Evolutionary conservation across 2,797 vertebrate genomes (phyloP).

Genomic region (Xiphophorus birchmanni): DNA sequence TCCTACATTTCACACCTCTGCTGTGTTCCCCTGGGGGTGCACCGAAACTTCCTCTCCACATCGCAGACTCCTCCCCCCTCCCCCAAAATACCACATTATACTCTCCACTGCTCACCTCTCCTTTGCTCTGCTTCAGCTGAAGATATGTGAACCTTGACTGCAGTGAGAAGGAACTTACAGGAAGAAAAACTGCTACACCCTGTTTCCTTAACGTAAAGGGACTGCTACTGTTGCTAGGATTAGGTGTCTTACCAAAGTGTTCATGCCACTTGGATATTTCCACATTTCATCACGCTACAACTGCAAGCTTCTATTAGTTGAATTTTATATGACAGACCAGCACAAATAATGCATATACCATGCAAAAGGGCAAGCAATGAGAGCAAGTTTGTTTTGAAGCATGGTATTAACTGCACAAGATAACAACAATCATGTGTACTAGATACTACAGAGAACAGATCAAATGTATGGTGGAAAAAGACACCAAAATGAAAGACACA

Average conservation of each 20-base stretch:
- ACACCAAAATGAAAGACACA: constrained; percentile 21
- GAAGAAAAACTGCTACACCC: constrained; percentile 31
- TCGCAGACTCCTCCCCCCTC: constrained; percentile 42
- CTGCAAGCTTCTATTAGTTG: not conserved
- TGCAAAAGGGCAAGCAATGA: not conserved
- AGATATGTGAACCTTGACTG: constrained; percentile 61
- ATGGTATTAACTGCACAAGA: not conserved
- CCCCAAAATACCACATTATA: constrained; percentile 45
- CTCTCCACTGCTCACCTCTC: constrained; percentile 48
- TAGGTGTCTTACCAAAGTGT: not conserved
- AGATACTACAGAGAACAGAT: constrained; percentile 2
- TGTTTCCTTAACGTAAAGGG: constrained; percentile 32
- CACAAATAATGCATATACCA: not conserved
- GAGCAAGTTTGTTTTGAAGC: not conserved
- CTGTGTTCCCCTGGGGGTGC: constrained; percentile 56
- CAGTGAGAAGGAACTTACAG: constrained; percentile 43
- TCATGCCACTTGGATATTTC: not conserved
- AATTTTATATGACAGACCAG: not conserved
- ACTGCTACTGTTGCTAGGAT: constrained; percentile 20
- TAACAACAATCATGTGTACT: not conserved
- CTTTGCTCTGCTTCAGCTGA: constrained; percentile 40
- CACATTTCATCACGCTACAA: not conserved
- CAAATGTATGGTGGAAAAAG: constrained; percentile 18
- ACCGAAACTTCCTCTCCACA: constrained; percentile 59
- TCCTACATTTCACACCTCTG: constrained; percentile 74